Evolutionary conservation across 2,888 invertebrate genomes (phyloP), one percentile per base, ranked within the genome.

Genomic region (Alloscopus bannaensis): DNA sequence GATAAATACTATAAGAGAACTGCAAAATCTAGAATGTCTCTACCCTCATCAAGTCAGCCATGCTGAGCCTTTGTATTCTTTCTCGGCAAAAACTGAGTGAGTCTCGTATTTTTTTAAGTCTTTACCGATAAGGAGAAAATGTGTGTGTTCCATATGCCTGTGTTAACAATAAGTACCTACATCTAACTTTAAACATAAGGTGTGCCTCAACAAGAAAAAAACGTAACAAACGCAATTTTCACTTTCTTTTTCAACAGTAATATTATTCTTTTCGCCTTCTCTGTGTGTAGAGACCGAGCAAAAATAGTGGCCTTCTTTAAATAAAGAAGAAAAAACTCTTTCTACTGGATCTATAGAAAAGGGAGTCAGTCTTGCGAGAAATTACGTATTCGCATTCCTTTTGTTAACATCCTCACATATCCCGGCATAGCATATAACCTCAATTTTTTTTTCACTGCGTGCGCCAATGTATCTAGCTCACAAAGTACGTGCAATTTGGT

Each of bases 201-300:
- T 55, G 24, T 28, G 13, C 13, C 55, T 4, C 16, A 16, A 55
- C 52, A 11, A 55, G 16, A 55, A 55, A 3, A 22, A 50, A n/a
- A n/a, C n/a, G n/a, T n/a, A n/a, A n/a, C n/a, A 20, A 45, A 70
- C 47, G 47, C 45, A 45, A 72, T 72, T 72, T 72, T 72, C 72
- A 64, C 72, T 64, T 72, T 64, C 29, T 62, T 52, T 31, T 26
- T n/a, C 50, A 11, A 20, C 50, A 3, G 3, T 47, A 6, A 20
- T 20, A 20, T 20, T 50, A 50, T 50, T 28, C 28, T 29, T 50
- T 50, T 40, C 59, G 29, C 31, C 2, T n/a, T 8, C 29, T n/a
- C n/a, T n/a, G n/a, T n/a, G n/a, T n/a, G n/a, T n/a, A n/a, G n/a
- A n/a, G 16, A 16, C 28, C 28, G 29, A 6, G 36, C 36, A 36